phyloP scores from a whole-genome alignment of 1,140 invertebrate genomes.

The Camponotus floridanus region DNA sequence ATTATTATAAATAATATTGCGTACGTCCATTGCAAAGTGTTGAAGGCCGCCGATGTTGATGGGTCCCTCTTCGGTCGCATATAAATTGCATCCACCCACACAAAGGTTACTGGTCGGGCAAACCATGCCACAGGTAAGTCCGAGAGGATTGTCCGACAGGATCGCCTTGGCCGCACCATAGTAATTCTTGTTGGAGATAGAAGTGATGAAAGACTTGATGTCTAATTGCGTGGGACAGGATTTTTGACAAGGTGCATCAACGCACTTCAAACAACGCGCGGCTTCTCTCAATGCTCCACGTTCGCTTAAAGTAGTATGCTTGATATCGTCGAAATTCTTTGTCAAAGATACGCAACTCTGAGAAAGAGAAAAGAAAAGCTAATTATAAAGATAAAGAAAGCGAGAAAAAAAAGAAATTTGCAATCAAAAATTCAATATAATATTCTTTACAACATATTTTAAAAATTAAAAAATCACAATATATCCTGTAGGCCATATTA shows the following conservation, averaged over 20 bases:
- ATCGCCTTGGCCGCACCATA: slow-evolving; percentile 99
- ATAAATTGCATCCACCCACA: slow-evolving; percentile 98
- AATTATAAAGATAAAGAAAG: slow-evolving; percentile 10
- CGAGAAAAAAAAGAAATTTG: neutral
- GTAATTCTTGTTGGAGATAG: slow-evolving; percentile 99
- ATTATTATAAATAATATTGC: slow-evolving; percentile 28
- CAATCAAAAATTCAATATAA: neutral
- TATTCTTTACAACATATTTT: neutral
- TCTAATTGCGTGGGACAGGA: slow-evolving; percentile 99
- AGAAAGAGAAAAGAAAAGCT: slow-evolving; percentile 63
- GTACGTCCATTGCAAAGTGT: slow-evolving; percentile 98
- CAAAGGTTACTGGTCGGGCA: slow-evolving; percentile 99
- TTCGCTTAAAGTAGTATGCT: slow-evolving; percentile 98
- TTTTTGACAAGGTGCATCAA: slow-evolving; percentile 99
- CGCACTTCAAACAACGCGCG: slow-evolving; percentile 97
- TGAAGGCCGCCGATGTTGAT: slow-evolving; percentile 99
- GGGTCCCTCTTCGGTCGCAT: slow-evolving; percentile 97
- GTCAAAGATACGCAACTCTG: slow-evolving; percentile 91
- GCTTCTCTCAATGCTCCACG: slow-evolving; percentile 97
- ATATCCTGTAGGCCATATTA: neutral
- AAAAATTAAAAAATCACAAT: neutral
- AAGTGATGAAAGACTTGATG: slow-evolving; percentile 98
- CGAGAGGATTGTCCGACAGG: slow-evolving; percentile 98
- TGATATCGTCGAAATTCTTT: slow-evolving; percentile 99
- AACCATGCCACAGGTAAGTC: slow-evolving; percentile 99